Evolutionary conservation across 2,888 invertebrate genomes (phyloP), one percentile per base, ranked within the genome.

Genomic region (Resseliella maxima): DNA sequence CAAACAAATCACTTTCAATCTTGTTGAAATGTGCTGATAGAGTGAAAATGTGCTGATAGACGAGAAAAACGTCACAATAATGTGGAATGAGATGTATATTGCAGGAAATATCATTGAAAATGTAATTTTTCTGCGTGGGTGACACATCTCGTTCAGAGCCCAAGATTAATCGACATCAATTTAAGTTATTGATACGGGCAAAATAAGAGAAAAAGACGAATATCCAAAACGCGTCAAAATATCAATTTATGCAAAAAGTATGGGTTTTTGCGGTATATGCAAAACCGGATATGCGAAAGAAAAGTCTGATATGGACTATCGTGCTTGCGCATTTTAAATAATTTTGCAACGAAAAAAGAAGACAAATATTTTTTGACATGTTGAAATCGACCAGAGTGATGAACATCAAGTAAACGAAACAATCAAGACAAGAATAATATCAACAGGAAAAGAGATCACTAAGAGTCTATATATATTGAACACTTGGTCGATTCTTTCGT

Each of bases 1-100:
- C 83, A 83, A 83, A 83, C 83, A 83, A 83, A 83, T 83, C 83
- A 83, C 38, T 83, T 83, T 83, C 38, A n/a, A 83, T n/a, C 83
- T 83, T n/a, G 21, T 72, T 72, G 35, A 72, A 72, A 72, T 15
- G 31, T 18, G 31, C 31, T 31, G 72, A 72, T 72, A 31, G 31
- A 72, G 1, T 15, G 35, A 81, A n/a, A 6, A 36, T 81, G 24
- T 24, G 31, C 3, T 8, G 31, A 41, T 41, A 8, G 5, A 12
- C 41, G 6, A 41, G 12, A 41, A 5, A 41, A 41, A 5, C 41
- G 12, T 41, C 12, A 8, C 41, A 18, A 50, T 50, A 50, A 15
- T 50, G 18, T 18, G 8, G 8, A 50, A 2, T 15, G 15, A 50
- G 46, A 18, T n/a, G n/a, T n/a, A n/a, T n/a, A n/a, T n/a, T n/a